Evolutionary conservation across 2,797 vertebrate species (phyloP), one percentile per base, ranked within the genome.

Genomic region (Bovichtus diacanthus): DNA sequence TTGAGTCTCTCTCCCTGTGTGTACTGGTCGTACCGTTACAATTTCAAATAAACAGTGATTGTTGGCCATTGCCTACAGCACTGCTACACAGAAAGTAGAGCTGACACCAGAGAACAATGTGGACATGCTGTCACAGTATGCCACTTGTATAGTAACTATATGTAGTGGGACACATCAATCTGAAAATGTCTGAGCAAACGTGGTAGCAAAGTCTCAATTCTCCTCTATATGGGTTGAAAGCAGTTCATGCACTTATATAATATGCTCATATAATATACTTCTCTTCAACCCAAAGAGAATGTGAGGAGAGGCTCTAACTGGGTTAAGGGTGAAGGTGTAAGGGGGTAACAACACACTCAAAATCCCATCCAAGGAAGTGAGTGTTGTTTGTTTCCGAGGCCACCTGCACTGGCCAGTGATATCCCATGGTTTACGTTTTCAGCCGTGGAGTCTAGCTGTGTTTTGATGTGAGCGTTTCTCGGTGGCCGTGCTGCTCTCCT

Each of bases 381-480:
- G 71, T 15, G 71, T 58, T 91, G 83, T 93, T 90, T 93, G 65
- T 86, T 53, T 84, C 68, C 16, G 25, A 56, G 75, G 78, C 78
- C 92, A 92, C 87, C 90, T 90, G 88, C 87, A 29, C 68, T 16
- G 46, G 63, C 46, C 67, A 71, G 51, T 21, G 84, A 82, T 83
- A 85, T 88, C 87, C 89, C 66, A 83, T n/a, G 76, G 89, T 91
- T 90, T 85, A 88, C 82, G 61, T 83, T 88, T 83, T 64, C 69
- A 72, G 82, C 84, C 78, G 41, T 63, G 81, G 85, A 87, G 85
- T 74, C 86, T 73, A 16, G 82, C 84, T 80, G 87, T 85, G 88
- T 91, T 91, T 90, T 86, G 80, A 86, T 88, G 74, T 63, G 70
- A 68, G 67, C 39, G 43, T 73, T 72, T 85, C 83, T 87, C 70